Base-by-base conservation (phyloP, 2,797 vertebrate species). In the Remorina albescens region DNA sequence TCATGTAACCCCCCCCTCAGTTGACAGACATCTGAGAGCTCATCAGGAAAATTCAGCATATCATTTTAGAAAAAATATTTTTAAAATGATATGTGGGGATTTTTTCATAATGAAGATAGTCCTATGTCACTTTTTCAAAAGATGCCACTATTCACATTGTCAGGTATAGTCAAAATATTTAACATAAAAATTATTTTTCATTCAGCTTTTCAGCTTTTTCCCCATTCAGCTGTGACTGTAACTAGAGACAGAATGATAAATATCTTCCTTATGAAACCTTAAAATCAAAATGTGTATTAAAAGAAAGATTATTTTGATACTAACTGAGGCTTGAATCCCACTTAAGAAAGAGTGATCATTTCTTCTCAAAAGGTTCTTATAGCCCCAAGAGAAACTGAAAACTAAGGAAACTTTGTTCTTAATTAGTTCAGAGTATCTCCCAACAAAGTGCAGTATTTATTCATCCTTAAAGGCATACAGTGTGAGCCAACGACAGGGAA, bases 341-440 rank as follows among this genome's bases (percentile, higher is more conserved):
- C 25, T 56, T 46, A 34, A 76, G 39, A 47, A 13, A 72, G 13
- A 28, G 30, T 21, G 36, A 74, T 60, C 2, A 53, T 13, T 59
- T 71, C 62, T 67, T 69, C 30, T 44, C 54, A 62, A 71, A 71
- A 81, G 75, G 62, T 67, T 75, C 62, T 82, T 34, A 18, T 58
- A 80, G 63, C 73, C 50, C 54, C 0, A 5, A 75, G 58, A 83
- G 56, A 82, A 85, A 75, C 39, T 68, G 69, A 68, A 50, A 79
- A 82, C 83, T 64, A 64, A 69, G 74, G 84, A 82, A 90, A 88
- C 82, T 91, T 85, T 88, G 62, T 81, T 86, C 79, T 83, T 91
- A 91, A 92, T 90, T 89, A 90, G 84, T 84, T 76, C 56, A 68
- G 23, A 69, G 65, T 76, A 74, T 77, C 78, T 86, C 64, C n/a